Evolutionary conservation across 2,113 vertebrate genomes (phyloP), one percentile per base, ranked within the genome.

Genomic region (Melanocharis versteri): DNA sequence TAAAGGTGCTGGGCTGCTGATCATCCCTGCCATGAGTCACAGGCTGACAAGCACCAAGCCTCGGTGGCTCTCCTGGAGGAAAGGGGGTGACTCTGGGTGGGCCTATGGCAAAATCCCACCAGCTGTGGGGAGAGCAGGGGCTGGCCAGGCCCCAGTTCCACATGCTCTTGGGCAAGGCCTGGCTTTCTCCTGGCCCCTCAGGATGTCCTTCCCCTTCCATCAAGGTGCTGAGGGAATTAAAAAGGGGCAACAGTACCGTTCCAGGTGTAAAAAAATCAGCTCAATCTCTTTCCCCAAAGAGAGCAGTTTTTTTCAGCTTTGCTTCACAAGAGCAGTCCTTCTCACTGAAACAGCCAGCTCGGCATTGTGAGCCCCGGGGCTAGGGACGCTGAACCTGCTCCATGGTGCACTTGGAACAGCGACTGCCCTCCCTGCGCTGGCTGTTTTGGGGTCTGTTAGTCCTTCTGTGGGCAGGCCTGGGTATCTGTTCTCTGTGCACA

Each of bases 361-460:
- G 0, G 18, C 1, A 0, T 1, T 0, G 1, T 44, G 39, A 82
- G 33, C 15, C 31, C 33, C 0, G 3, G 7, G 4, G 1, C 26
- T 68, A 37, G 24, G 15, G 37, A 33, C 24, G 18, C 37, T 7
- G 30, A 10, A 30, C 24, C 27, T 71, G 17, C 22, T 54, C 31
- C 1, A 0, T 5, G 51, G 22, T 1, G 1, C 2, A 0, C 5
- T 35, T 2, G 2, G 23, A 44, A 23, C 7, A 22, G 8, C 0
- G 0, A 8, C 42, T 1, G 0, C 42, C 9, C 28, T 40, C 14
- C 31, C 65, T 19, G 6, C 2, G 0, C 6, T n/a, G 33, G 27
- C 24, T 65, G 3, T 10, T 45, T 5, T 13, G 27, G 16, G 24
- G 12, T 16, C 16, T 47, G 21, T 48, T 44, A 14, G 48, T 65